Percentiles rank a stretch among this genome's conserved stretches.
Evolutionary conservation across 2,888 invertebrate species (phyloP).

Genomic region (Conops quadrifasciatus): DNA sequence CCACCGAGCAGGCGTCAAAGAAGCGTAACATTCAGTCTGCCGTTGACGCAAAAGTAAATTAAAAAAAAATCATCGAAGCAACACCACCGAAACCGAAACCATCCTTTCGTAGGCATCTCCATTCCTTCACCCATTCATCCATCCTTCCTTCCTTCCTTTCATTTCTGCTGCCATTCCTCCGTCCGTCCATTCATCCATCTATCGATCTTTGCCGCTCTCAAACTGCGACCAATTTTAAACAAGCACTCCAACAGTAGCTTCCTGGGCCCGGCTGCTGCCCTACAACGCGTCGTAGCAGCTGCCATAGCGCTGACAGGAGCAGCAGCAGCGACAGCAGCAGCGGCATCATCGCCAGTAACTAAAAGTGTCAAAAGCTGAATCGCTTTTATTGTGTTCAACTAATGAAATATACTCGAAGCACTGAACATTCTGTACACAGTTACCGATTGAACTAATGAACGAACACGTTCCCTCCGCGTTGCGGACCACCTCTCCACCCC

Average conservation of each 20-base stretch:
- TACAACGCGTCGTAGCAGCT: background rate
- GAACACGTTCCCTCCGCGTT: no score
- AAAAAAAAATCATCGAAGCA: no score
- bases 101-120: background rate
- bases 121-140: background rate
- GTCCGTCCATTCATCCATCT: constrained; percentile 7
- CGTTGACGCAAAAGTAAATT: constrained; percentile 26
- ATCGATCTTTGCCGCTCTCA: constrained; percentile 44
- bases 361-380: constrained; percentile 46
- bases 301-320: background rate
- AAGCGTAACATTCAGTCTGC: constrained; percentile 49
- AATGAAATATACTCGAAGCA: background rate
- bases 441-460: background rate
- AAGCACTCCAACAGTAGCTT: constrained; percentile 29
- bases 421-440: background rate
- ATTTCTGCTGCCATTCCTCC: background rate
- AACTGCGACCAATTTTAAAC: constrained; percentile 37
- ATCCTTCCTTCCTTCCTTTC: background rate
- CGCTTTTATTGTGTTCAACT: constrained; percentile 2
- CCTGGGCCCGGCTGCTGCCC: background rate
- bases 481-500: no score
- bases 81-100: constrained; percentile 35
- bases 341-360: constrained; percentile 26
- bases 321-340: constrained; percentile 18
- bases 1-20: constrained; percentile 61